Conservation (phyloP, 2,888 invertebrate genomes). For the Ochropleura leucogaster region DNA sequence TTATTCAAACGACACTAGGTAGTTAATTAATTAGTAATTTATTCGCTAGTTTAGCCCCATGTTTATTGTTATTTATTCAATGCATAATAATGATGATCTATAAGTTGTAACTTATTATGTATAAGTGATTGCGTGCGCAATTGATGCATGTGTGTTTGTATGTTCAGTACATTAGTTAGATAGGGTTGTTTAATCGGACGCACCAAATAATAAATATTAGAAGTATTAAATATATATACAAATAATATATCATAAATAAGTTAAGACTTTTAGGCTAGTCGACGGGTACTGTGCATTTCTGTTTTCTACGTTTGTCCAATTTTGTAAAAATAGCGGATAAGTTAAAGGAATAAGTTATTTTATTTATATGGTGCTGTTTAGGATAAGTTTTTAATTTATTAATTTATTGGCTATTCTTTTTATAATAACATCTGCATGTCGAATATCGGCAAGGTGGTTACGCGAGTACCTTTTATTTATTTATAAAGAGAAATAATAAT, state of each 20-base stretch:
- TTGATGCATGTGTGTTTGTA: slow-evolving; percentile 63
- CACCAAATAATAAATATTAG: slow-evolving; percentile 80
- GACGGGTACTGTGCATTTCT: slow-evolving; percentile 90
- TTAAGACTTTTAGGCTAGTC: slow-evolving; percentile 83
- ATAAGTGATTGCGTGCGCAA: slow-evolving; percentile 67
- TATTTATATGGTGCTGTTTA: slow-evolving; percentile 82
- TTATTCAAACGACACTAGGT: slow-evolving; percentile 64
- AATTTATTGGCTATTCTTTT: slow-evolving; percentile 67
- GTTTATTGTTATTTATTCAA: slow-evolving; percentile 52
- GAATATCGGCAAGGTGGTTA: slow-evolving; percentile 83
- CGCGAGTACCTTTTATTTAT: slow-evolving; percentile 88
- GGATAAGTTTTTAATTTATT: slow-evolving; percentile 74
- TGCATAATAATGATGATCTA: slow-evolving; percentile 57
- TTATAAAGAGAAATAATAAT: slow-evolving; percentile 69
- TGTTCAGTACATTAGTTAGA: slow-evolving; percentile 68
- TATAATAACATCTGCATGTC: slow-evolving; percentile 71
- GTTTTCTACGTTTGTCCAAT: slow-evolving; percentile 84
- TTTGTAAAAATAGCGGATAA: slow-evolving; percentile 84
- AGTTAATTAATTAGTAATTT: slow-evolving; percentile 44
- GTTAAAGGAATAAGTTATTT: slow-evolving; percentile 67
- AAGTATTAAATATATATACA: slow-evolving; percentile 65
- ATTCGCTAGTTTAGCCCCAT: slow-evolving; percentile 51
- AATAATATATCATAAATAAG: slow-evolving; percentile 66
- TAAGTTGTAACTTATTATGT: slow-evolving; percentile 68
- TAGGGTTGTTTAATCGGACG: slow-evolving; percentile 71